Percentiles rank a stretch among this genome's conserved stretches.
These are phyloP conservation scores for Nyleta sp. DNA, from an alignment of 2,888 invertebrate species.

Conservation along the genomic window DNA sequence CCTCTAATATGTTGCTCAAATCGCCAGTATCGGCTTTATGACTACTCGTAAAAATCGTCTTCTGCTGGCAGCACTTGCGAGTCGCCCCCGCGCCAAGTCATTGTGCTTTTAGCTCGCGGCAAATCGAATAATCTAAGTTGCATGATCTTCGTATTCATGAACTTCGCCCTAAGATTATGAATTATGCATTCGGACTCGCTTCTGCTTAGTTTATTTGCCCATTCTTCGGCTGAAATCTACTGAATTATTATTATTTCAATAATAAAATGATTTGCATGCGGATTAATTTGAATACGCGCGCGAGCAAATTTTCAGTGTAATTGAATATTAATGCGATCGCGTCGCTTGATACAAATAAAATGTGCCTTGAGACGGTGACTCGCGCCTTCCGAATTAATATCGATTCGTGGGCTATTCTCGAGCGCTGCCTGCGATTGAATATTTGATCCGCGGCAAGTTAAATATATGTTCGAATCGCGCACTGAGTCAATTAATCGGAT, in stretches of 20 bases:
- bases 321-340: slow-evolving; percentile 27
- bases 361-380: slow-evolving; percentile 4
- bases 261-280: slow-evolving; percentile 37
- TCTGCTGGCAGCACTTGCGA: no score
- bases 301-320: slow-evolving; percentile 25
- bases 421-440: background rate
- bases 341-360: slow-evolving; percentile 25
- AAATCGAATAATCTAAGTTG: slow-evolving; percentile 32
- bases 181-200: slow-evolving; percentile 34
- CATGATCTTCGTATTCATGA: slow-evolving; percentile 37
- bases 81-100: slow-evolving; percentile 2
- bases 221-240: slow-evolving; percentile 35
- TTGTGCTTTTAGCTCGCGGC: slow-evolving; percentile 30
- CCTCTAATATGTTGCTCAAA: background rate
- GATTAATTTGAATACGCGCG: slow-evolving; percentile 13
- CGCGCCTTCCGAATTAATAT: slow-evolving; percentile 16
- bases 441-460: slow-evolving; percentile 11
- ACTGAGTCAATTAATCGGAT: background rate
- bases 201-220: slow-evolving; percentile 40
- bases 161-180: slow-evolving; percentile 40
- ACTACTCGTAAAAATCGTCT: slow-evolving; percentile 24
- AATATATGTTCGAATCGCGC: background rate
- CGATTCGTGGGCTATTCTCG: slow-evolving; percentile 18
- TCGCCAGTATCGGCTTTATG: slow-evolving; percentile 12
- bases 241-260: slow-evolving; percentile 47